These are phyloP conservation scores for Neosilurus hyrtlii DNA, from an alignment of 2,797 vertebrate genomes.

Conservation along the genomic window DNA sequence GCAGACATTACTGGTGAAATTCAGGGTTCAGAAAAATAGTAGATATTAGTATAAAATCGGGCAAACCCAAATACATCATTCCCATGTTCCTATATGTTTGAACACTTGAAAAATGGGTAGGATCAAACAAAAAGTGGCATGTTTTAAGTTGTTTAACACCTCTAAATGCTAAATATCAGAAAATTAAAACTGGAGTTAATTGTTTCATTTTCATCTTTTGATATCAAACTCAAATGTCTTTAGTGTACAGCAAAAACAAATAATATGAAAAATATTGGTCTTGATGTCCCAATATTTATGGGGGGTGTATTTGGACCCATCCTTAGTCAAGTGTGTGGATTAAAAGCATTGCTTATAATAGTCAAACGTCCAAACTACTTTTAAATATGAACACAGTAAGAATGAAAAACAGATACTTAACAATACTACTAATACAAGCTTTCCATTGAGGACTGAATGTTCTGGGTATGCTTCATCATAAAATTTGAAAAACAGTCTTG, in stretches of 20 bases:
- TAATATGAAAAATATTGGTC: background rate
- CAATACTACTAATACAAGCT: slow-evolving; percentile 40
- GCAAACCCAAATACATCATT: background rate
- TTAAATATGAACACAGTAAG: slow-evolving; percentile 49
- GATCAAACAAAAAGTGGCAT: background rate
- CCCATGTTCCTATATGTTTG: background rate
- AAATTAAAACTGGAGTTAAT: background rate
- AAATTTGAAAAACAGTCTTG: background rate
- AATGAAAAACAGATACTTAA: slow-evolving; percentile 56
- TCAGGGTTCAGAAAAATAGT: background rate
- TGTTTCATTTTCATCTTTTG: background rate
- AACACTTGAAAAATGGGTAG: background rate
- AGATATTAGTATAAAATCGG: background rate
- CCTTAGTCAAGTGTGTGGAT: slow-evolving; percentile 28
- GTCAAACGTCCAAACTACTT: slow-evolving; percentile 58
- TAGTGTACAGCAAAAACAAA: background rate
- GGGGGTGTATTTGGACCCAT: background rate
- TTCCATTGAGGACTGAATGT: background rate
- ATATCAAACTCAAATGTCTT: background rate
- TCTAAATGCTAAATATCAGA: background rate
- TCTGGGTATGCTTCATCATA: background rate
- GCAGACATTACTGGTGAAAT: background rate
- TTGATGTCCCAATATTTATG: background rate
- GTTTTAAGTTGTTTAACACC: background rate
- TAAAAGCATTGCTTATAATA: slow-evolving; percentile 49